phyloP scores from a whole-genome alignment of 2,797 vertebrate genomes.

The Coracias cyanogaster region DNA sequence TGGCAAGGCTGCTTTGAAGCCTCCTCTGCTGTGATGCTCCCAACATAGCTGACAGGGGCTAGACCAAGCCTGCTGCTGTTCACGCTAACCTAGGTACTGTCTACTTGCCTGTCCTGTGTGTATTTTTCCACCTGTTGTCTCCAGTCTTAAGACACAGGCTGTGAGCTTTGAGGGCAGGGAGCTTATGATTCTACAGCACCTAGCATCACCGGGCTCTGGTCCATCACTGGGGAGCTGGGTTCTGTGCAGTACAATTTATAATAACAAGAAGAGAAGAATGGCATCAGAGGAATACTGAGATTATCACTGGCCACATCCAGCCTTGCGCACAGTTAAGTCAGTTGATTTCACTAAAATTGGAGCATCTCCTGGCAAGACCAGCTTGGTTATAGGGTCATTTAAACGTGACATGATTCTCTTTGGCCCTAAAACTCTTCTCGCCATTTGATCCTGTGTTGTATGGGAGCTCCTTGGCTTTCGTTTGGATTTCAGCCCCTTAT shows the following conservation, averaged over 20 bases:
- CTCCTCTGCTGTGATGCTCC: background rate
- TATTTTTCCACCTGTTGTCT: background rate
- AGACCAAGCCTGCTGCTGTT: background rate
- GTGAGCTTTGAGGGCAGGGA: background rate
- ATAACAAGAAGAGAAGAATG: background rate
- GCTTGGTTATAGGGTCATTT: background rate
- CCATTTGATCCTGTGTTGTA: background rate
- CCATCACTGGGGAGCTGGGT: background rate
- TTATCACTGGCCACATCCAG: background rate
- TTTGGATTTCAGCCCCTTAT: background rate
- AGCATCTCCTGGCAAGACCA: background rate
- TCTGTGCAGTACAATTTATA: background rate
- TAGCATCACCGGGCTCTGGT: background rate
- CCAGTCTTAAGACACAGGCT: background rate
- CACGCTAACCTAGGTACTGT: background rate
- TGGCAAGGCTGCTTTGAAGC: background rate
- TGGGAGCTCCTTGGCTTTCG: background rate
- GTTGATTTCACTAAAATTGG: background rate
- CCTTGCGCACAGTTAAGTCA: background rate
- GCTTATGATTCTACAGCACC: background rate
- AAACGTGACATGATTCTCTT: background rate
- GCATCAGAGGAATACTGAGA: background rate
- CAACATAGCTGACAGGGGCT: background rate
- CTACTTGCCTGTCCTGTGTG: accelerated
- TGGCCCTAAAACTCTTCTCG: background rate